Conservation (phyloP, 1,140 invertebrate genomes). For the Drosophila lini region DNA sequence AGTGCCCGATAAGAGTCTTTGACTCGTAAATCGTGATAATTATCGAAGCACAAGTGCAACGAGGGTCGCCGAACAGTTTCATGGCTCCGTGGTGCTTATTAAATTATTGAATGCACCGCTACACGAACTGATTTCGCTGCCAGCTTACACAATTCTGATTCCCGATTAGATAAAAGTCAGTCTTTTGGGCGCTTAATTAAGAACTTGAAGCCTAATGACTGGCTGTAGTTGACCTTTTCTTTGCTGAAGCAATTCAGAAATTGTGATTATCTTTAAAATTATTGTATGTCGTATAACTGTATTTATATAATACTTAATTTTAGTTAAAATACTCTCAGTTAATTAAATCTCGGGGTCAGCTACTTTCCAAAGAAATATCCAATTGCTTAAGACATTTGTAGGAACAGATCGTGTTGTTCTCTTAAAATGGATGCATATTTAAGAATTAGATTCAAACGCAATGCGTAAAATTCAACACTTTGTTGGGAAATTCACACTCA, state of each 20-base stretch:
- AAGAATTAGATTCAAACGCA: constrained; percentile 31
- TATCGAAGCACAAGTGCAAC: constrained; percentile 66
- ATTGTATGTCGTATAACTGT: too few species aligned
- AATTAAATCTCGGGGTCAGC: too few species aligned
- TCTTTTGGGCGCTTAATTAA: constrained; percentile 66
- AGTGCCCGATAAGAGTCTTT: constrained; percentile 67
- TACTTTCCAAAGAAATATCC: too few species aligned
- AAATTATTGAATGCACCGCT: constrained; percentile 77
- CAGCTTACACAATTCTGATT: constrained; percentile 73
- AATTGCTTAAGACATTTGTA: too few species aligned
- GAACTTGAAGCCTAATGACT: constrained; percentile 15
- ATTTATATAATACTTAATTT: too few species aligned
- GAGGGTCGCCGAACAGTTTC: constrained; percentile 42
- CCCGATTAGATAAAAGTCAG: constrained; percentile 65
- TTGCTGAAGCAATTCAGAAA: background rate
- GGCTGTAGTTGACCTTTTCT: background rate
- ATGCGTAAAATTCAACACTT: constrained; percentile 60
- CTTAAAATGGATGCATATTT: background rate
- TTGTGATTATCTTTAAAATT: background rate
- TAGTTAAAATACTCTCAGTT: too few species aligned
- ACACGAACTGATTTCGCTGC: constrained; percentile 44
- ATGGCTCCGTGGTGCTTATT: constrained; percentile 71
- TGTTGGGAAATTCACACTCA: constrained; percentile 46
- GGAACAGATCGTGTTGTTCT: background rate
- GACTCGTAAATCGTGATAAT: constrained; percentile 78